phyloP scores from a whole-genome alignment of 2,797 vertebrate genomes.

The Falco rusticolus region DNA sequence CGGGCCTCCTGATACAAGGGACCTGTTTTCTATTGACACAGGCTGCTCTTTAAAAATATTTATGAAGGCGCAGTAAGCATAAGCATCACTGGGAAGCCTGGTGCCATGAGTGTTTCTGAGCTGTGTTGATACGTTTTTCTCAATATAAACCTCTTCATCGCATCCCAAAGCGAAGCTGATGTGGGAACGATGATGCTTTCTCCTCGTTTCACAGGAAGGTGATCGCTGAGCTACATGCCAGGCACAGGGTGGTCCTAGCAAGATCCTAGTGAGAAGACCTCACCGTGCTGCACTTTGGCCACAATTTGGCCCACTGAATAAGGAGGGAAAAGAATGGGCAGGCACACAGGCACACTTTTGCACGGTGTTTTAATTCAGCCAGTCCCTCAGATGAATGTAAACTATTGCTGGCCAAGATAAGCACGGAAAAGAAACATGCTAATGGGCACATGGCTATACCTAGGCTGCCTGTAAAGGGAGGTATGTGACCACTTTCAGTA shows the following conservation, averaged over 20 bases:
- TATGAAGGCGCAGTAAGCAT: neutral
- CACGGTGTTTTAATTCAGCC: neutral
- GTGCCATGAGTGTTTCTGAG: neutral
- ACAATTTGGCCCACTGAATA: neutral
- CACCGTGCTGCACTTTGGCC: neutral
- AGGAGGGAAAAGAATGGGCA: neutral
- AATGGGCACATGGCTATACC: neutral
- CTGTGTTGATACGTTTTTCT: neutral
- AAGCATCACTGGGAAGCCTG: neutral
- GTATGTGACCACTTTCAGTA: fast-evolving
- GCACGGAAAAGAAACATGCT: neutral
- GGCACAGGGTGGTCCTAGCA: neutral
- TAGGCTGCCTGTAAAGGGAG: neutral
- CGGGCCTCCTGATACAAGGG: neutral
- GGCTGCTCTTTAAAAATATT: neutral
- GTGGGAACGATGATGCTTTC: neutral
- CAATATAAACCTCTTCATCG: neutral
- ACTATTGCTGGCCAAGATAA: neutral
- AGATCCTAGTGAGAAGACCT: neutral
- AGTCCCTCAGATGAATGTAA: neutral
- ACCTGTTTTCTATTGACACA: neutral
- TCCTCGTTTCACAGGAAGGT: neutral
- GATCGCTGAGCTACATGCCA: neutral
- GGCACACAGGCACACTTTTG: neutral
- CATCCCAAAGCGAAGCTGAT: neutral